Evolutionary conservation across 2,797 vertebrate species (phyloP), one percentile per base, ranked within the genome.

Genomic region (Artibeus jamaicensis): DNA sequence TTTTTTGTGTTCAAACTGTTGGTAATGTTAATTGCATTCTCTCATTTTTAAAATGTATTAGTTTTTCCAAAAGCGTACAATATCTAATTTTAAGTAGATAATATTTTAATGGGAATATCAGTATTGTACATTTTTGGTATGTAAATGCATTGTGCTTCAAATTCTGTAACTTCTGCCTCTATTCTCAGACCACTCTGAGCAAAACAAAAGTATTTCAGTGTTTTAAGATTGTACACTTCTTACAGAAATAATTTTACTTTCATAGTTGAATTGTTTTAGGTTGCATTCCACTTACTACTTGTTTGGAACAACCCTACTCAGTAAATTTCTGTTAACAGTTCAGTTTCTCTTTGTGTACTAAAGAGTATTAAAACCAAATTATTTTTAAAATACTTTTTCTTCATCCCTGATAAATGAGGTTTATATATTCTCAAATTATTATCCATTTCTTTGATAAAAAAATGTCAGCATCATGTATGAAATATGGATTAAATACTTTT

Each of bases 121-220:
- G 8, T 94, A 94, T 97, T 98, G 98, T 98, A 98, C 98, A 97
- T 98, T 94, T 91, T 96, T 93, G 94, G 48, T 97, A 85, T 98
- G 98, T 98, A 97, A 98, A 96, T 98, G 98, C 93, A 97, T 98
- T 98, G 97, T 98, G 96, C 82, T 98, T 97, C 90, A 87, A 98
- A 97, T 97, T 98, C 97, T 97, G 96, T 98, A 98, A 96, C 92
- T 98, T 98, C 93, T 94, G 93, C 97, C 95, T 97, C 71, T 98
- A 97, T 98, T 99, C 98, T 99, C 98, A 98, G 97, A 98, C 98
- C 98, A 98, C 98, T 98, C 96, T 98, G 98, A 98, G 98, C 98
- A 98, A 98, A 98, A 98, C 93, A 96, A 16, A 93, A 92, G 42
- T 86, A 92, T 73, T 93, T 65, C 24, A 93, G 37, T 94, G 67